Base-by-base conservation (phyloP, 2,797 vertebrate genomes). In the Sciurus carolinensis region DNA sequence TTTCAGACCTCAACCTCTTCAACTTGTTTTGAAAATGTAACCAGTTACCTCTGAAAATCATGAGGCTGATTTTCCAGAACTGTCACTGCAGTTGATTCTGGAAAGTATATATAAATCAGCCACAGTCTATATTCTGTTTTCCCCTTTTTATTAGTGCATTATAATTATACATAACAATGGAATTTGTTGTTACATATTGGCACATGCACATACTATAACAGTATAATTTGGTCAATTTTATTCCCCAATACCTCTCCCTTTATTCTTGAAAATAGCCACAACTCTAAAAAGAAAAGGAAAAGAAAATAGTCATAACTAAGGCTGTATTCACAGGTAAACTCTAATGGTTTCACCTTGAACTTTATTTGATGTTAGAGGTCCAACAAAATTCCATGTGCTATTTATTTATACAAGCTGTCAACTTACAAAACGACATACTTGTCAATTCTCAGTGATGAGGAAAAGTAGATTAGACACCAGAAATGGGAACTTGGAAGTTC, bases 341-440 rank as follows among this genome's bases (percentile, higher is more conserved):
- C 52, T 59, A 33, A 33, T 26, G 54, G 52, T 30, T 93, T 95
- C 90, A 82, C 62, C 79, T 79, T 90, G 87, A 94, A 93, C 90
- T 91, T 95, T 57, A 82, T 79, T 91, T 94, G 72, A 90, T 88
- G 50, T 88, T 95, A 47, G 73, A 91, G 30, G 54, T 85, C 92
- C 91, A 95, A 85, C 76, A 93, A 96, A 94, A 96, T 85, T 80
- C 96, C 71, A 95, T 39, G 14, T 76, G 20, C 10, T 59, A n/a
- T 91, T 89, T 93, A 82, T 94, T 95, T 86, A 86, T 91, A n/a
- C 52, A 83, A 36, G 33, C 39, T 91, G n/a, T 94, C 86, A 88
- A 57, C 42, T 64, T 47, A 54, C 2, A 79, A 64, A 9, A 30
- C 57, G 64, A 42, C 14, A 4, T 54, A 71, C 69, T 50, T 92